Conservation (phyloP, 2,113 vertebrate genomes). For the Bettongia penicillata region DNA sequence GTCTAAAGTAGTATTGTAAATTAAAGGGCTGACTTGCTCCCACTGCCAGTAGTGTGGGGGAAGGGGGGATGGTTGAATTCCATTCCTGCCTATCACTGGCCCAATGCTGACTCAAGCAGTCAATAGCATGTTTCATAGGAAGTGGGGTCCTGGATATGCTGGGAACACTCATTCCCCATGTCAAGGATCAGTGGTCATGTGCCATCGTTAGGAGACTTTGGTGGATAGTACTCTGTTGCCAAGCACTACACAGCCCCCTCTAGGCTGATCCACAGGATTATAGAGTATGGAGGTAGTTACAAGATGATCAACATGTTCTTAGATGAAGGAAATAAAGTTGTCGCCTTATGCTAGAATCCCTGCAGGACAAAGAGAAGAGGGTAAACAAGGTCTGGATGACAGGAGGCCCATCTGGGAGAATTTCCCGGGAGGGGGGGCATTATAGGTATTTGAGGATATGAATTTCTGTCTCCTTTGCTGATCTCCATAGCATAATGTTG, state of each 20-base stretch:
- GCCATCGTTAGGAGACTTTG: too few relatives aligned
- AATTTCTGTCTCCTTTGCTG: background rate
- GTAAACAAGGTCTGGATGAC: background rate
- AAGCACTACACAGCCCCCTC: too few relatives aligned
- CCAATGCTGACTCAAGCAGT: too few relatives aligned
- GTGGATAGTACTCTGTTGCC: too few relatives aligned
- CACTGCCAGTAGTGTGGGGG: background rate
- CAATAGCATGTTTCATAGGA: too few relatives aligned
- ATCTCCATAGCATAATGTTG: background rate
- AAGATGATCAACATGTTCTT: background rate
- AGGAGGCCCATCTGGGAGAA: background rate
- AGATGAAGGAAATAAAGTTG: background rate
- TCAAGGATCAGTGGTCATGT: too few relatives aligned
- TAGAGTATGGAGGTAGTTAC: background rate
- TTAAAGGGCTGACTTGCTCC: background rate
- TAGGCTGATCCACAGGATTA: background rate
- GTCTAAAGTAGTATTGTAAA: background rate
- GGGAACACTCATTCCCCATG: too few relatives aligned
- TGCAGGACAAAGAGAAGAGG: background rate
- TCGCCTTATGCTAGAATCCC: background rate
- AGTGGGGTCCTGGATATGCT: too few relatives aligned
- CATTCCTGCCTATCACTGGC: background rate
- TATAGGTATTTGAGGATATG: too few relatives aligned
- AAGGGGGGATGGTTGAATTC: too few relatives aligned
- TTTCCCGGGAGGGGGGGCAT: too few relatives aligned